Percentiles rank a stretch among this genome's conserved stretches.
Conservation (phyloP, 2,113 vertebrate genomes). For the Oncorhynchus masou region DNA sequence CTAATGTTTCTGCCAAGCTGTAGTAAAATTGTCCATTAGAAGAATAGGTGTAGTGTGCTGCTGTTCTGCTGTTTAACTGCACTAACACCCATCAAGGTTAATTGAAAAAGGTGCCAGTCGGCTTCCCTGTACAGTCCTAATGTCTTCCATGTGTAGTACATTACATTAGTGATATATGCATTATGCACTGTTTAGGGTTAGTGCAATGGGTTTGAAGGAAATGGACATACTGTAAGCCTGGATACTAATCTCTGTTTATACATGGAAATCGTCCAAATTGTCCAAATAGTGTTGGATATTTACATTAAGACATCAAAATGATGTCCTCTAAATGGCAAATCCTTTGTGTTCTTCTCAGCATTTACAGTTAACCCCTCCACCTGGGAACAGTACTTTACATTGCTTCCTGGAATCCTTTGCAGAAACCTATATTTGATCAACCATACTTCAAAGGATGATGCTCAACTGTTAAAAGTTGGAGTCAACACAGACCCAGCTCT, state of each 20-base stretch:
- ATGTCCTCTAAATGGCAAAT: too few relatives aligned
- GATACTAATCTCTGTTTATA: too few relatives aligned
- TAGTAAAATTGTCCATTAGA: constrained; percentile 2
- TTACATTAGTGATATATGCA: neutral
- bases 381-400: too few relatives aligned
- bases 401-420: neutral
- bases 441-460: neutral
- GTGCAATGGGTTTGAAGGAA: too few relatives aligned
- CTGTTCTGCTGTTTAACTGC: neutral
- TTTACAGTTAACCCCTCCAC: neutral
- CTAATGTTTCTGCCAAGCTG: too few relatives aligned
- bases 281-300: neutral
- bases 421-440: neutral
- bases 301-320: too few relatives aligned
- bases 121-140: constrained; percentile 12
- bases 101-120: too few relatives aligned
- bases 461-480: neutral
- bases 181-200: too few relatives aligned
- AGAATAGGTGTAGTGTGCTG: constrained; percentile 14
- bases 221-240: neutral
- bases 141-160: constrained; percentile 40
- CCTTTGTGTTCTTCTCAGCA: neutral
- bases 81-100: constrained; percentile 14
- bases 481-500: neutral
- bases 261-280: too few relatives aligned